phyloP scores from a whole-genome alignment of 37 sponge, comb jelly and placozoan species.

The Amphimedon queenslandica region DNA sequence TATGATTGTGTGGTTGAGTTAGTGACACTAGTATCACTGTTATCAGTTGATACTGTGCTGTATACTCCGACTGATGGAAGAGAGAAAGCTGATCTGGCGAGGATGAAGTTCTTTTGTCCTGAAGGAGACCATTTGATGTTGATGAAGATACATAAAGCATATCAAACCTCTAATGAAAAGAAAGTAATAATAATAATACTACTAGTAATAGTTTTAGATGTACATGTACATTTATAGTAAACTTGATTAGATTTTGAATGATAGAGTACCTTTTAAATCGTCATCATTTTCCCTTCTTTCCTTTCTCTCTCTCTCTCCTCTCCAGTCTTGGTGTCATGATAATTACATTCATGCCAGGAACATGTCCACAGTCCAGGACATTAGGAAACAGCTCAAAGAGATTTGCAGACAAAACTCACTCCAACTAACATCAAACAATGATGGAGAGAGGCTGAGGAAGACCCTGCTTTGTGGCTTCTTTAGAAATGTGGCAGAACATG shows the following conservation, averaged over 20 bases:
- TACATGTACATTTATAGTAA: too few relatives aligned
- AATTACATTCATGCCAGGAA: slow-evolving; percentile 80
- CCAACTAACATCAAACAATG: slow-evolving; percentile 25
- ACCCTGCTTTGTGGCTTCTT: slow-evolving; percentile 69
- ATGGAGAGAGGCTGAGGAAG: slow-evolving; percentile 31
- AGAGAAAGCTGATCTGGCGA: slow-evolving; percentile 47
- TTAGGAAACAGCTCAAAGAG: slow-evolving; percentile 69
- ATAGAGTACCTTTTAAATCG: too few relatives aligned
- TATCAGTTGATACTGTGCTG: slow-evolving; percentile 86
- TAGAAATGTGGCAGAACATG: slow-evolving; percentile 67
- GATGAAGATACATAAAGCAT: slow-evolving; percentile 68
- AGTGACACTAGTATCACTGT: slow-evolving; percentile 74
- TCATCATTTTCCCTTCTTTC: too few relatives aligned
- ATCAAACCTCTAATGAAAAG: slow-evolving; percentile 70
- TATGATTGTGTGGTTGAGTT: slow-evolving; percentile 67
- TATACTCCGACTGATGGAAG: slow-evolving; percentile 75
- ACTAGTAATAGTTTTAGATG: not conserved
- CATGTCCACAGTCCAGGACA: slow-evolving; percentile 65
- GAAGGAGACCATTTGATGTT: slow-evolving; percentile 91
- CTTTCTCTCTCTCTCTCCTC: not conserved
- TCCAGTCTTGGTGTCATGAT: slow-evolving; percentile 78
- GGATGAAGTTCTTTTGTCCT: slow-evolving; percentile 59
- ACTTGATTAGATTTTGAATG: too few relatives aligned
- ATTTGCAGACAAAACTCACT: slow-evolving; percentile 56
- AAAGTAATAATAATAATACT: slow-evolving; percentile 32